Evolutionary conservation across 2,113 vertebrate species (phyloP).

Genomic region (Garra rufa): DNA sequence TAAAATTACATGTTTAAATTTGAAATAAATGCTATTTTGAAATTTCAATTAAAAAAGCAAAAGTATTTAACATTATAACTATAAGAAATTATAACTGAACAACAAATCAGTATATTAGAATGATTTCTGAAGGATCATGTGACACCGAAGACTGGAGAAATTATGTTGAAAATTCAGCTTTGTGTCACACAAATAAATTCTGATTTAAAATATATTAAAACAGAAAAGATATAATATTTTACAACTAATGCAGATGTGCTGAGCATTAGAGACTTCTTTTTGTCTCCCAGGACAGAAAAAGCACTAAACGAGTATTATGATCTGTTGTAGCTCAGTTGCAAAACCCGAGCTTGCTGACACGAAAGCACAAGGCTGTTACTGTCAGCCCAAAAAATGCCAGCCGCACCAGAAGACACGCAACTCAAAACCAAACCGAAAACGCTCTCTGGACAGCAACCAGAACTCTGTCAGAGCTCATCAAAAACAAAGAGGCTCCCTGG

Average conservation of each 20-base stretch:
- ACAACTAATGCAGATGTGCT: too few species aligned
- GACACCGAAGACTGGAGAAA: neutral
- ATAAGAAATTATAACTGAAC: neutral
- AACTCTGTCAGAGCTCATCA: slow-evolving; percentile 28
- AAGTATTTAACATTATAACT: neutral
- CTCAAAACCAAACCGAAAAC: neutral
- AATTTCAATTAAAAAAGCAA: too few species aligned
- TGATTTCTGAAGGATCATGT: neutral
- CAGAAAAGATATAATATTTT: too few species aligned
- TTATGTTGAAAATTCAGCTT: neutral
- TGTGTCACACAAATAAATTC: neutral
- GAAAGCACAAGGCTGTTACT: slow-evolving; percentile 16
- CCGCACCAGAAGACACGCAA: neutral
- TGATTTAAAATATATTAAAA: neutral
- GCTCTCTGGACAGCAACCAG: slow-evolving; percentile 15
- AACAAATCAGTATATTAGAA: neutral
- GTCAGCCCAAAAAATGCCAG: slow-evolving; percentile 15
- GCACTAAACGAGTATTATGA: neutral
- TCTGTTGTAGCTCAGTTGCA: neutral
- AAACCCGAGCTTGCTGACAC: neutral
- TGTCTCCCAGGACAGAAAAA: neutral
- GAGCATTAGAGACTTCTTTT: neutral
- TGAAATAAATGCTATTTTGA: too few species aligned
- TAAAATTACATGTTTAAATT: too few species aligned
- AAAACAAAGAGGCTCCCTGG: neutral